A percentile compares a stretch with the other conserved stretches of the same genome.
phyloP scores from a whole-genome alignment of 2,113 vertebrate species.

The Cyprinus carpio region DNA sequence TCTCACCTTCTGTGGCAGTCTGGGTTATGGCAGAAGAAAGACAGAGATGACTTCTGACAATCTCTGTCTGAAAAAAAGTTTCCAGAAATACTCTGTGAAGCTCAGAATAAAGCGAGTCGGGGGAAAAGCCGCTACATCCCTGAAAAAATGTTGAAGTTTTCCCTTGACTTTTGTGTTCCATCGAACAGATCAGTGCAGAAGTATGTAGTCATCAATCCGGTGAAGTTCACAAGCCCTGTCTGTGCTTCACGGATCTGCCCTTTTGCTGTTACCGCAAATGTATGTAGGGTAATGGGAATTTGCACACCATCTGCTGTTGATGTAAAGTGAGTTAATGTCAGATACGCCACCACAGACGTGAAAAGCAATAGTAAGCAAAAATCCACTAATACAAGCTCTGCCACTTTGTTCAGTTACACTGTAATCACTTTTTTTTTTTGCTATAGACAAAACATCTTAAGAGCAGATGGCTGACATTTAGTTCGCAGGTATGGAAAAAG shows the following conservation, averaged over 20 bases:
- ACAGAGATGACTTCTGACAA: slow-evolving; percentile 26
- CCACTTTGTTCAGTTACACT: not conserved
- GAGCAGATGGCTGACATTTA: not conserved
- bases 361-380: not conserved
- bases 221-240: slow-evolving; percentile 9
- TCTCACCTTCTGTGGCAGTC: slow-evolving; percentile 15
- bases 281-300: slow-evolving; percentile 21
- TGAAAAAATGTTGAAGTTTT: slow-evolving; percentile 1
- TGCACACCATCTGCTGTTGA: slow-evolving; percentile 37
- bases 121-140: not conserved
- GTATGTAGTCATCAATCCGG: slow-evolving; percentile 10
- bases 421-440: slow-evolving; percentile 6
- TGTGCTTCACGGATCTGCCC: not conserved
- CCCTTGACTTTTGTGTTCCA: slow-evolving; percentile 7
- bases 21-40: slow-evolving; percentile 33
- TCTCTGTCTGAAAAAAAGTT: slow-evolving; percentile 22
- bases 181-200: slow-evolving; percentile 8
- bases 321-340: slow-evolving; percentile 27
- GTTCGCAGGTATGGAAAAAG: slow-evolving; percentile 7
- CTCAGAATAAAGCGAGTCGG: not conserved
- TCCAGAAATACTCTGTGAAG: slow-evolving; percentile 19
- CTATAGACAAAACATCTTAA: not conserved
- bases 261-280: slow-evolving; percentile 5
- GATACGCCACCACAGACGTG: not conserved
- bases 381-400: slow-evolving; percentile 19